Evolutionary conservation across 2,113 vertebrate genomes (phyloP), one percentile per base, ranked within the genome.

Genomic region (Corythaeola cristata): DNA sequence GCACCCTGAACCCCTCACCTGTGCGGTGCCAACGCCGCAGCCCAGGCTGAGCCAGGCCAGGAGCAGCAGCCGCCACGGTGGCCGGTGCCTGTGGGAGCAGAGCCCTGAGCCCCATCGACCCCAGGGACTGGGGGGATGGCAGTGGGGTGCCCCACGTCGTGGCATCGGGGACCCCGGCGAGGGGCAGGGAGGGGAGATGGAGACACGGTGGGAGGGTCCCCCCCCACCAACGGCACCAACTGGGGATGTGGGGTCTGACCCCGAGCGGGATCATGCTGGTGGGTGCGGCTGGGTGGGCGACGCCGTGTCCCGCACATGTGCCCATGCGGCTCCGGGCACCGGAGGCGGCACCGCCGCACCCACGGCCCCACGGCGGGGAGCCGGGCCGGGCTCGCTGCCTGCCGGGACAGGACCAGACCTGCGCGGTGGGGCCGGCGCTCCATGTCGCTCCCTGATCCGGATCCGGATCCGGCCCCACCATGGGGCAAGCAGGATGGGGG

Each of bases 31-130:
- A 14, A 47, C 8, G 30, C 47, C 45, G 21, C 96, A 95, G 87
- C 55, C 62, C 74, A 97, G 88, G 56, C 97, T 85, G 73, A 76
- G 68, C 96, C 97, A 95, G 44, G 96, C 93, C 78, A 97, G 76
- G 47, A 98, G 76, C 67, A 96, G 94, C 16, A 75, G 74, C 58
- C 18, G 21, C 90, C 80, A 37, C 12, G 30, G 56, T 30, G 69
- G 8, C 21, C 10, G 5, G 64, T 4, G 27, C 41, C 97, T 97
- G 88, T 4, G 6, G 71, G 92, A n/a, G 67, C 62, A 21, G 60
- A 47, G 18, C 16, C 19, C 75, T 69, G 88, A 85, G 74, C 39
- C 67, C 52, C 39, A 0, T 11, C 3, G 18, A 4, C 24, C 50
- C 47, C 64, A 1, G 50, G 49, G 50, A 6, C 9, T 16, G 21